Conservation (phyloP, 2,113 vertebrate genomes). For the Phyllostomus hastatus region DNA sequence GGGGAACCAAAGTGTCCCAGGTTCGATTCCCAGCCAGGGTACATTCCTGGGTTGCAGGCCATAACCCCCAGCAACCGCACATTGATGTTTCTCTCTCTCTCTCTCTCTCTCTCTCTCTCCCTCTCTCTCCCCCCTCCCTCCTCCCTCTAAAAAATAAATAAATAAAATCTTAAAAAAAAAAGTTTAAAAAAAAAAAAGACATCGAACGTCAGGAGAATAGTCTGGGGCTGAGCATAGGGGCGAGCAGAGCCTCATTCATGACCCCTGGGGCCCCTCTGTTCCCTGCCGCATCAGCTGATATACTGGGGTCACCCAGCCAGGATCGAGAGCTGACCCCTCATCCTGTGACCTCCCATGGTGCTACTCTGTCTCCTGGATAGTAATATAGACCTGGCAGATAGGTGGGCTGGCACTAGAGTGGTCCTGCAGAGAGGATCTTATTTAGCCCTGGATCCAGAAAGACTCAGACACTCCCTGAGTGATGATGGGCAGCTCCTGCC, state of each 20-base stretch:
- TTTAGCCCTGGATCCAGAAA: neutral
- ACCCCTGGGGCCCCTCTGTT: neutral
- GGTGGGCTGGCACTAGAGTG: too few species aligned
- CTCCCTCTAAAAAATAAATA: too few species aligned
- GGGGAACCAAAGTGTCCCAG: too few species aligned
- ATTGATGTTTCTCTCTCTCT: too few species aligned
- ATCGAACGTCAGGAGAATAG: neutral
- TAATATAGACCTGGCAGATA: neutral
- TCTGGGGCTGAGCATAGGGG: accelerated
- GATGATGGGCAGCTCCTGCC: neutral
- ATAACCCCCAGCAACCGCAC: too few species aligned
- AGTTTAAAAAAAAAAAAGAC: too few species aligned
- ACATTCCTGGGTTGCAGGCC: too few species aligned
- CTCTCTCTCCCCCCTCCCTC: too few species aligned
- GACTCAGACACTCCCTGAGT: neutral
- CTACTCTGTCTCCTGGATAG: neutral
- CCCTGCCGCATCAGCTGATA: neutral
- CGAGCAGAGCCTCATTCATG: neutral
- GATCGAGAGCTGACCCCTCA: neutral
- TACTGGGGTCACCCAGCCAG: neutral
- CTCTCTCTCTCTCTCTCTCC: too few species aligned
- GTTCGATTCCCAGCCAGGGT: too few species aligned
- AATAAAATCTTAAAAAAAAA: too few species aligned
- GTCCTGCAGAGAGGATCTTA: neutral
- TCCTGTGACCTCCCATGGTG: neutral